These are phyloP conservation scores for Brachypalpus laphriformis DNA, from an alignment of 2,888 invertebrate species.

Conservation along the genomic window DNA sequence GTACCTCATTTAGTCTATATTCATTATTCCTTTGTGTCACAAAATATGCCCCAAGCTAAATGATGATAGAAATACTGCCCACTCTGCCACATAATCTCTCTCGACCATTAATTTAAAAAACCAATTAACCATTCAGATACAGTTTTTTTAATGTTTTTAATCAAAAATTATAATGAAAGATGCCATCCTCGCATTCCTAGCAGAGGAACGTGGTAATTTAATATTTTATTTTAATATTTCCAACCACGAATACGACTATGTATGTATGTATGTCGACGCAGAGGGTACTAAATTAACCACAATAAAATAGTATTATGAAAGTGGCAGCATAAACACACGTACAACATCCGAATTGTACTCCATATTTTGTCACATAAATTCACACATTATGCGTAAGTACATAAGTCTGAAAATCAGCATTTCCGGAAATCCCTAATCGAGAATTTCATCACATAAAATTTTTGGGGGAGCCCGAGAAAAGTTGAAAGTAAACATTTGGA, in stretches of 20 bases:
- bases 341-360: neutral
- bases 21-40: too few relatives aligned
- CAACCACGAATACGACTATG: slow-evolving; percentile 32
- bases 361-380: slow-evolving; percentile 14
- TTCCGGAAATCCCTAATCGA: neutral
- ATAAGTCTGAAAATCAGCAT: neutral
- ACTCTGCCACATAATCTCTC: slow-evolving; percentile 14
- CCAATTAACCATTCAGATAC: slow-evolving; percentile 41
- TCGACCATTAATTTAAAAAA: slow-evolving; percentile 24
- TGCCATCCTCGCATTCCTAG: neutral
- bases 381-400: slow-evolving; percentile 10
- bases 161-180: slow-evolving; percentile 14
- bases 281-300: slow-evolving; percentile 32
- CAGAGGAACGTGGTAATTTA: neutral
- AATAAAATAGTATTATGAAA: slow-evolving; percentile 23
- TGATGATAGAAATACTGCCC: slow-evolving; percentile 27
- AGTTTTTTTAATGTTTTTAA: slow-evolving; percentile 13
- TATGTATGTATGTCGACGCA: neutral
- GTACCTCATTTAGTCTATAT: too few relatives aligned
- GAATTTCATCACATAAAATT: slow-evolving; percentile 2
- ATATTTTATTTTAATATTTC: slow-evolving; percentile 36
- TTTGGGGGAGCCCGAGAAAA: neutral
- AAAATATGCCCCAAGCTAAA: too few relatives aligned
- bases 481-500: slow-evolving; percentile 14
- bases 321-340: neutral